phyloP scores from a whole-genome alignment of 2,888 invertebrate species.

The Azorinus chamasolen region DNA sequence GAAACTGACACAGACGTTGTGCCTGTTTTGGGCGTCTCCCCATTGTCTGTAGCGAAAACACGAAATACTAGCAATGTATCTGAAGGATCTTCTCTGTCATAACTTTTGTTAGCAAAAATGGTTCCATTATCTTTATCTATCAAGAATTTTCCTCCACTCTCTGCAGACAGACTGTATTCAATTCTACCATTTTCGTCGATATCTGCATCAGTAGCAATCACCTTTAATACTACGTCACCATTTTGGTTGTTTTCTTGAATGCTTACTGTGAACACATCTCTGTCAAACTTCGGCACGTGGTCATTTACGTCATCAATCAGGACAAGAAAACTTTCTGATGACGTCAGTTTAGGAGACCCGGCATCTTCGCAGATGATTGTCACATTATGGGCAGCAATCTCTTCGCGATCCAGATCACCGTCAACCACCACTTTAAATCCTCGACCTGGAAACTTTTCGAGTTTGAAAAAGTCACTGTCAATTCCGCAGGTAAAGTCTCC shows the following conservation, averaged over 20 bases:
- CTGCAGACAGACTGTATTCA: slow-evolving; percentile 61
- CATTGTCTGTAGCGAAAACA: slow-evolving; percentile 64
- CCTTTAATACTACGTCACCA: slow-evolving; percentile 90
- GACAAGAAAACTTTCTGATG: slow-evolving; percentile 75
- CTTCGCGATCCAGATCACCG: slow-evolving; percentile 77
- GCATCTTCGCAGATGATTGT: slow-evolving; percentile 89
- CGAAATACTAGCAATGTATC: slow-evolving; percentile 48
- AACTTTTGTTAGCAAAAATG: slow-evolving; percentile 60
- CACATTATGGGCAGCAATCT: slow-evolving; percentile 69
- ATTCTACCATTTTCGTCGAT: slow-evolving; percentile 65
- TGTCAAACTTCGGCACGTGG: slow-evolving; percentile 94
- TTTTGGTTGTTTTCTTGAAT: slow-evolving; percentile 70
- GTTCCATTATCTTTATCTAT: slow-evolving; percentile 70
- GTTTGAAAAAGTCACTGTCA: slow-evolving; percentile 26
- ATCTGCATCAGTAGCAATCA: slow-evolving; percentile 93
- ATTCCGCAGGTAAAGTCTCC: slow-evolving; percentile 51
- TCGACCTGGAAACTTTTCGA: slow-evolving; percentile 60
- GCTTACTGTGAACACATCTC: slow-evolving; percentile 55
- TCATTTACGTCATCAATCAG: slow-evolving; percentile 94
- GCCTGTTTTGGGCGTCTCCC: slow-evolving; percentile 57
- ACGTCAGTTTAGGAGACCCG: slow-evolving; percentile 67
- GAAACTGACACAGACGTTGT: slow-evolving; percentile 65
- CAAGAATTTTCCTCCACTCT: slow-evolving; percentile 33
- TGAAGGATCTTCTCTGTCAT: slow-evolving; percentile 68
- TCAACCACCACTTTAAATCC: slow-evolving; percentile 87